A percentile compares a stretch with the other conserved stretches of the same genome.
These are phyloP conservation scores for Ormia ochracea DNA, from an alignment of 2,888 invertebrate species.

Conservation along the genomic window DNA sequence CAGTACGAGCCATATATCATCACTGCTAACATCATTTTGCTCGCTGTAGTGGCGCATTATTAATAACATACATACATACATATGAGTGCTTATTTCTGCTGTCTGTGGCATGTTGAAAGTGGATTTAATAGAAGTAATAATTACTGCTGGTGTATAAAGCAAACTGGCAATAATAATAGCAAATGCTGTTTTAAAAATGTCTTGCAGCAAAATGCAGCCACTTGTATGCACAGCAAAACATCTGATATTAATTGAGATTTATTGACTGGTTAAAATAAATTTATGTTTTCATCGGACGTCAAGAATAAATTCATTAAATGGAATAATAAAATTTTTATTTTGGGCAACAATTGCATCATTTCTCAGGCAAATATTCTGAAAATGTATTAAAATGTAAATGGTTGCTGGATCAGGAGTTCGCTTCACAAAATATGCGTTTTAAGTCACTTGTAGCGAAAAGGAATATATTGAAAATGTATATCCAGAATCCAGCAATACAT, in stretches of 20 bases:
- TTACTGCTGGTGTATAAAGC: slow-evolving; percentile 17
- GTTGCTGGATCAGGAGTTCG: too few relatives aligned
- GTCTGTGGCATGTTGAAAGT: not conserved
- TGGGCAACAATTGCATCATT: not conserved
- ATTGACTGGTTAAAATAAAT: slow-evolving; percentile 76
- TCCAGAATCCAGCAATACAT: too few relatives aligned
- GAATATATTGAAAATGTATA: too few relatives aligned
- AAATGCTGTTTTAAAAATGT: slow-evolving; percentile 39
- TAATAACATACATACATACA: not conserved
- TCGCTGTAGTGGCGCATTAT: not conserved
- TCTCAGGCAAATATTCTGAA: not conserved
- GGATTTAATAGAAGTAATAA: slow-evolving; percentile 8
- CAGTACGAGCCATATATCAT: not conserved
- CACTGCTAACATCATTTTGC: not conserved
- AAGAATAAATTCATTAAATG: slow-evolving; percentile 14
- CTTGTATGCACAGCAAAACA: slow-evolving; percentile 40
- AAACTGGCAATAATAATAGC: slow-evolving; percentile 19
- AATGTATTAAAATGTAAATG: too few relatives aligned
- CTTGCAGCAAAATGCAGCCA: slow-evolving; percentile 37
- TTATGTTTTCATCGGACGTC: slow-evolving; percentile 67
- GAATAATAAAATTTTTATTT: not conserved
- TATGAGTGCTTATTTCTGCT: not conserved
- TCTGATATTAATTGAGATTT: slow-evolving; percentile 74
- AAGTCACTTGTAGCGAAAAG: too few relatives aligned
- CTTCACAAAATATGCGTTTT: too few relatives aligned